Evolutionary conservation across 2,113 vertebrate species (phyloP), one percentile per base, ranked within the genome.

Genomic region (Vidua chalybeata): DNA sequence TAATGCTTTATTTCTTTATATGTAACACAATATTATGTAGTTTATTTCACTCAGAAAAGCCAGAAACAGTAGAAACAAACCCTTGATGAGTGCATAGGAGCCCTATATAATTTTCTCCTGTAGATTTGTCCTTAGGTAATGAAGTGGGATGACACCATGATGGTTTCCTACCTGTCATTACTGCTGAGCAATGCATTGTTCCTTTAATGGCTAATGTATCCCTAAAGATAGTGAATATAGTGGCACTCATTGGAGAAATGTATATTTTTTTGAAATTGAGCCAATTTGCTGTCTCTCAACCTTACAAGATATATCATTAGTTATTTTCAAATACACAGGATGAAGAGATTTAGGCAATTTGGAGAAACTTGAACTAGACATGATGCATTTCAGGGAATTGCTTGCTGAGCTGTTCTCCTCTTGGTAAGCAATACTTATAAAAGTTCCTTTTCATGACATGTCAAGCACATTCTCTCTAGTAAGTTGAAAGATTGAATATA

Each of bases 271-370:
- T 89, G 46, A 84, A 95, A 95, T 46, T 41, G 90, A 96, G 51
- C 49, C 84, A 54, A 64, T 89, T 87, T 58, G 13, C 82, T 84
- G 71, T 74, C 89, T 95, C 67, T 92, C 91, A 94, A 20, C 17
- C 79, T 86, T 59, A 73, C 68, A 79, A 72, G 30, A 17, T 66
- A 2, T 59, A 89, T 66, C 54, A 88, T 81, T 81, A 95, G n/a
- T 63, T 86, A 93, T 89, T 89, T 95, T 90, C 75, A 94, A 91
- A 95, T 72, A 83, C 61, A 75, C 3, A 14, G 58, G 80, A 91
- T 73, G 80, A 66, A 78, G 45, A n/a, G 61, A 55, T 91, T 93
- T 84, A 63, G 45, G 26, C n/a, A 86, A 78, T 86, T 63, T 56
- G 49, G 48, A 94, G 69, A 81, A 92, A 94, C 43, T 35, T 27